These are phyloP conservation scores for Tetramorium bicarinatum DNA, from an alignment of 2,888 invertebrate genomes.

Conservation along the genomic window DNA sequence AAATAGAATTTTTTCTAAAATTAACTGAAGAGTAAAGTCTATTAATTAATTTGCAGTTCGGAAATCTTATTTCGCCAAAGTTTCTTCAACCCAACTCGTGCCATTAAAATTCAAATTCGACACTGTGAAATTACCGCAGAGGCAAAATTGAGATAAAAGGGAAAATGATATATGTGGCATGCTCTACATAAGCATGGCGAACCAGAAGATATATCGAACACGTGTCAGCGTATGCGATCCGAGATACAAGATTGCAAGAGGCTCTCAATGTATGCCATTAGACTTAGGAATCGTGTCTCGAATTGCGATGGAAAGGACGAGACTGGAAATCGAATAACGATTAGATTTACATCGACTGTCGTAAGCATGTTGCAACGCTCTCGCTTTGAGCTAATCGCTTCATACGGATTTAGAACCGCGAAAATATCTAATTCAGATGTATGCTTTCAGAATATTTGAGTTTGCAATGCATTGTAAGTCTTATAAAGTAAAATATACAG, in stretches of 20 bases:
- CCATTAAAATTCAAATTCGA: constrained; percentile 15
- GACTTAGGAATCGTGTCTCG: constrained; percentile 26
- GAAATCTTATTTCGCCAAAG: not conserved
- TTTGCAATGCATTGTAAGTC: not conserved
- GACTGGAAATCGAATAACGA: constrained; percentile 47
- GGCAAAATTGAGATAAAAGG: constrained; percentile 17
- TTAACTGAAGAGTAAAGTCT: not conserved
- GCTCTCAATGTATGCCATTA: constrained; percentile 40
- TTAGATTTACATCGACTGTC: constrained; percentile 42
- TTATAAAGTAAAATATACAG: not conserved
- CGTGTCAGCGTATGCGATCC: constrained; percentile 56
- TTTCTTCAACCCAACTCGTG: not conserved
- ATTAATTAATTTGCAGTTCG: not conserved
- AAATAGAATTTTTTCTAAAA: not conserved
- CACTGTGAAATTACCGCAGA: not conserved
- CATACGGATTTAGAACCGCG: not conserved
- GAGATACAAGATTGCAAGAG: constrained; percentile 65
- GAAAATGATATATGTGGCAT: not conserved
- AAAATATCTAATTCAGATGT: not conserved
- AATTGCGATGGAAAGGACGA: constrained; percentile 33
- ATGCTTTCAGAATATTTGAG: not conserved
- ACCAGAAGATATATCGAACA: constrained; percentile 60
- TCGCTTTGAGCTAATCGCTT: not conserved
- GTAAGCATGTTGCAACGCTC: not conserved
- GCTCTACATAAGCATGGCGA: constrained; percentile 11